Evolutionary conservation across 2,888 invertebrate species (phyloP), one percentile per base, ranked within the genome.

Genomic region (Habroteleia sp.): DNA sequence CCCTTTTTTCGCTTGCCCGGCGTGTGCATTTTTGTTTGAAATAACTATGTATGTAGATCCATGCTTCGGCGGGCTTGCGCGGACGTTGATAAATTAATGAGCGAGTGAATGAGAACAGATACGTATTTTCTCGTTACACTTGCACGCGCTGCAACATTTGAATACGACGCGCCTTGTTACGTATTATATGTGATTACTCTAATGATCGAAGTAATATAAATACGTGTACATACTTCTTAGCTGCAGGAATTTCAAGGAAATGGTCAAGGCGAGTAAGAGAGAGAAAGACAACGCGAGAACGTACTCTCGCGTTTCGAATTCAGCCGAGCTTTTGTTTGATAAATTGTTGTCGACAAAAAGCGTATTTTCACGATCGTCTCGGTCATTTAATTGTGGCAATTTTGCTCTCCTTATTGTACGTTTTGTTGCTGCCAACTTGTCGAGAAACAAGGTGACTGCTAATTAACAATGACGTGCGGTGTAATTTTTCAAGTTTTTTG

Each of bases 141-240:
- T 73, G 66, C 63, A 50, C 62, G 39, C 71, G 44, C 68, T 35
- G 62, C 71, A 62, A 62, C 63, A 63, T 56, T 63, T 63, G 63
- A 72, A 63, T 66, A 29, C 73, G 66, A 66, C 52, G 66, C 56
- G 60, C 73, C 73, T 73, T 66, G 60, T 73, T 73, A 60, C 60
- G 54, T 66, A 73, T 73, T 52, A 73, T 56, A 48, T 31, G 66
- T 66, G 65, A 66, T 60, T 60, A 73, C 66, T 73, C 52, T 66
- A 62, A 74, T 68, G 74, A 66, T 68, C 74, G 62, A 48, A 74
- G 74, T 54, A 60, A 62, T 74, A 74, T 68, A 74, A 74, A 66
- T 74, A 74, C 35, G 48, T 56, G 72, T 50, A 29, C 56, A 66
- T 46, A 66, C 66, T 56, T 71, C 42, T 16, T 44, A 27, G 71